phyloP scores from a whole-genome alignment of 2,888 invertebrate genomes.

The Barypeithes pellucidus region DNA sequence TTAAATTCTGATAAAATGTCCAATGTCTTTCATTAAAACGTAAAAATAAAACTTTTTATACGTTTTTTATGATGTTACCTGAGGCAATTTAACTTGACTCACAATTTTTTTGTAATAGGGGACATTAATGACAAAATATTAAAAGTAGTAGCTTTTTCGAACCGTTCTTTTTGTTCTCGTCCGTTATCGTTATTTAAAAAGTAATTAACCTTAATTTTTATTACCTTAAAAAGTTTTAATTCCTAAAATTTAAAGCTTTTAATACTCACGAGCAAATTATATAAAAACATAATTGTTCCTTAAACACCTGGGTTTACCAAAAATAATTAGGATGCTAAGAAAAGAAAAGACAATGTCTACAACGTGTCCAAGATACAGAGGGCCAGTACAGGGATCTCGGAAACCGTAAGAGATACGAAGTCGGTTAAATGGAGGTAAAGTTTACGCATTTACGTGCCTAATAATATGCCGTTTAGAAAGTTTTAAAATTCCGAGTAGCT shows the following conservation, averaged over 20 bases:
- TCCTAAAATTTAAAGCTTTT: not conserved
- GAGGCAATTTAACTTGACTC: not conserved
- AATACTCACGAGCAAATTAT: not conserved
- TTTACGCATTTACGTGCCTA: no score
- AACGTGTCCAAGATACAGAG: no score
- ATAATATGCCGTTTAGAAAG: no score
- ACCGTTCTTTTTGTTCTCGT: not conserved
- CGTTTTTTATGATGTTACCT: conserved; percentile 9
- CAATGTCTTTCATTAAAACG: no score
- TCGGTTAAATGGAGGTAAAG: no score
- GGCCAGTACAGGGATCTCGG: no score
- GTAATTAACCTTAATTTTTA: not conserved
- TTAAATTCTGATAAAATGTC: no score
- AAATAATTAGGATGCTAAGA: no score
- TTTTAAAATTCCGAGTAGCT: no score
- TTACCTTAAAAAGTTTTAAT: conserved; percentile 1
- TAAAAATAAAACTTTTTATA: not conserved
- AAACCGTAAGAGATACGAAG: no score
- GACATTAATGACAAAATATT: conserved; percentile 5
- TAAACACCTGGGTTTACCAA: no score
- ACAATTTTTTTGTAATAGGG: conserved; percentile 9
- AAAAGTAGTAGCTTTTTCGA: conserved; percentile 6
- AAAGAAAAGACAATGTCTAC: no score
- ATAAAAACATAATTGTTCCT: not conserved
- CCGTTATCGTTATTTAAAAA: conserved; percentile 7